Evolutionary conservation across 2,113 vertebrate genomes (phyloP), one percentile per base, ranked within the genome.

Genomic region (Oreotrochilus melanogaster): DNA sequence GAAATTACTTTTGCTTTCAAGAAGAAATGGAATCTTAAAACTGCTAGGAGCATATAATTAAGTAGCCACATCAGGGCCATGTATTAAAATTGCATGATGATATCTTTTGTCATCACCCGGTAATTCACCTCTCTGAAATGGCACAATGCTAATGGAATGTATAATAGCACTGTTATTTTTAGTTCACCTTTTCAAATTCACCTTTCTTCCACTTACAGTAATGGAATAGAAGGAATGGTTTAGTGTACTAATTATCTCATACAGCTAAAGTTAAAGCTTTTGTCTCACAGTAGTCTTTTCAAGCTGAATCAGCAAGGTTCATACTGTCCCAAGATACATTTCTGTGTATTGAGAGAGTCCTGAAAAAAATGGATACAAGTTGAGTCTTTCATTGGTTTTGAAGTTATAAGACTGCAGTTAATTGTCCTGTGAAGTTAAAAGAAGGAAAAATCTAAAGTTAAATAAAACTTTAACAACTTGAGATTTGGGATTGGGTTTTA

Each of bases 51-150:
- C 53, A 16, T 64, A 54, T 84, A 2, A 6, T 72, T 95, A 95
- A 86, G 79, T 88, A 86, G 86, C 56, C 88, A 57, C 70, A 80
- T 70, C 39, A 96, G 37, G 39, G 47, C 64, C 0, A 0, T 27
- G 24, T 78, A 96, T 96, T 97, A 96, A 96, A 96, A 90, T 96
- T 95, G 81, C 71, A 95, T 93, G 86, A 85, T 70, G 87, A 72
- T 50, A 24, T 51, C 76, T 95, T 93, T 92, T 94, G 78, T 89
- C 70, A 73, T 89, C 74, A 88, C 31, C 71, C 83, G 62, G 23
- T 80, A 88, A 23, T 88, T 96, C 56, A 69, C 86, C 66, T 81
- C 80, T 66, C 54, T 89, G 39, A 88, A 92, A 92, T 43, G 45
- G 42, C 66, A 27, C 51, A 47, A 2, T 79, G 88, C 75, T 95